phyloP scores from a whole-genome alignment of 2,797 vertebrate genomes.

The Argentina silus region DNA sequence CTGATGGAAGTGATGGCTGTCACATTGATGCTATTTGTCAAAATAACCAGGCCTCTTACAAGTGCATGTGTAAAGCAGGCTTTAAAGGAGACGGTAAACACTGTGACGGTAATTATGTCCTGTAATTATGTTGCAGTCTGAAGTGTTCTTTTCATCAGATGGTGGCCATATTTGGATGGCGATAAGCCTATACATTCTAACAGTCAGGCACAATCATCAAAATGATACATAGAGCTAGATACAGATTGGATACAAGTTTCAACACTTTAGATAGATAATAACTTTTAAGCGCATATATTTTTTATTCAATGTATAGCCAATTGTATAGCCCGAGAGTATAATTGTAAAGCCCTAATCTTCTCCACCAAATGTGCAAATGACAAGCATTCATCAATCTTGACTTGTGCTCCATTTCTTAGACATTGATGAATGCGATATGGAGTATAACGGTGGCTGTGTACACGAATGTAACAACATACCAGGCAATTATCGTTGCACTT shows the following conservation, averaged over 20 bases:
- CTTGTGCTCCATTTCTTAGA: constrained; percentile 81
- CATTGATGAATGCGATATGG: constrained; percentile 93
- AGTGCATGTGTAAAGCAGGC: constrained; percentile 93
- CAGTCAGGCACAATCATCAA: too few relatives aligned
- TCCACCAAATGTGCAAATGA: constrained; percentile 37
- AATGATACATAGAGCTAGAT: background rate
- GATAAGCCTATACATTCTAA: too few relatives aligned
- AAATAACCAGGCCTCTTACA: constrained; percentile 89
- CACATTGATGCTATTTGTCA: constrained; percentile 96
- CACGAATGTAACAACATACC: constrained; percentile 97
- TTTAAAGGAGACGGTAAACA: constrained; percentile 91
- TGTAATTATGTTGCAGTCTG: background rate
- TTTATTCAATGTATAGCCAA: background rate
- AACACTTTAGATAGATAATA: too few relatives aligned
- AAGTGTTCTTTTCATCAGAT: constrained; percentile 21
- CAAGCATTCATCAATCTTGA: constrained; percentile 55
- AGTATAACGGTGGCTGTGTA: constrained; percentile 95
- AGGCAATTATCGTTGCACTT: constrained; percentile 97
- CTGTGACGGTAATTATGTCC: constrained; percentile 85
- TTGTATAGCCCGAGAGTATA: background rate
- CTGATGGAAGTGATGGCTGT: constrained; percentile 90
- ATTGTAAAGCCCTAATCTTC: background rate
- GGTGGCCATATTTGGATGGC: background rate
- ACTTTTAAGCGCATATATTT: background rate
- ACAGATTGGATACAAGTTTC: background rate